phyloP scores from a whole-genome alignment of 2,888 invertebrate genomes.

The Cataglyphis cursor region DNA sequence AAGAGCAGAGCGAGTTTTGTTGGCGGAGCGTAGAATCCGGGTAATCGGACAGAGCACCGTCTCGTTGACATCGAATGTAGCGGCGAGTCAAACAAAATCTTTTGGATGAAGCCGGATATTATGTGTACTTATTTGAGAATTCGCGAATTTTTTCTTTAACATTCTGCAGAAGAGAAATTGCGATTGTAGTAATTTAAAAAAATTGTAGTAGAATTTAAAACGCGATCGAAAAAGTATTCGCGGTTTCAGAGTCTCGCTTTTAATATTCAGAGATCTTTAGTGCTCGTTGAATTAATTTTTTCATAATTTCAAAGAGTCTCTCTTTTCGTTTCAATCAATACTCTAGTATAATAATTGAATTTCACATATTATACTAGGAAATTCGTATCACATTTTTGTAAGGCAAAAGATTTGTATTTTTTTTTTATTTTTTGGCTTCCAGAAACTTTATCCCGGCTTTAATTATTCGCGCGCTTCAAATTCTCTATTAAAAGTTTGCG shows the following conservation, averaged over 20 bases:
- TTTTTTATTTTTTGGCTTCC: not conserved
- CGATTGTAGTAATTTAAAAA: not conserved
- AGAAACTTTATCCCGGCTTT: slow-evolving; percentile 31
- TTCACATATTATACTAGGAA: not conserved
- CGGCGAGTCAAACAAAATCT: not conserved
- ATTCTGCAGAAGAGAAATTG: not conserved
- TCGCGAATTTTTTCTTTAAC: not conserved
- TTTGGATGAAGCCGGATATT: not conserved
- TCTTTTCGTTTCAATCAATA: not conserved
- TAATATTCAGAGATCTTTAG: not conserved
- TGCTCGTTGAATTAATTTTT: not conserved
- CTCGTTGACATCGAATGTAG: slow-evolving; percentile 12
- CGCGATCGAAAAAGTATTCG: not conserved
- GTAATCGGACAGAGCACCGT: slow-evolving; percentile 17
- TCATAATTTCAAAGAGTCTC: not conserved
- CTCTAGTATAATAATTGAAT: not conserved
- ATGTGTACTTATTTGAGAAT: not conserved
- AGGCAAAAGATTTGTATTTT: slow-evolving; percentile 4
- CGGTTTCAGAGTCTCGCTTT: not conserved
- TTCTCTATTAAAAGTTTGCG: slow-evolving; percentile 50
- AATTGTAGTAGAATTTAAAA: not conserved
- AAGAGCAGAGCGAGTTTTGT: slow-evolving; percentile 23
- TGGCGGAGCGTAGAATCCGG: slow-evolving; percentile 3
- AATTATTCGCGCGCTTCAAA: slow-evolving; percentile 12
- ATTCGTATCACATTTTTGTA: not conserved